Evolutionary conservation across 2,888 invertebrate genomes (phyloP).

Genomic region (Acrobasis repandana): DNA sequence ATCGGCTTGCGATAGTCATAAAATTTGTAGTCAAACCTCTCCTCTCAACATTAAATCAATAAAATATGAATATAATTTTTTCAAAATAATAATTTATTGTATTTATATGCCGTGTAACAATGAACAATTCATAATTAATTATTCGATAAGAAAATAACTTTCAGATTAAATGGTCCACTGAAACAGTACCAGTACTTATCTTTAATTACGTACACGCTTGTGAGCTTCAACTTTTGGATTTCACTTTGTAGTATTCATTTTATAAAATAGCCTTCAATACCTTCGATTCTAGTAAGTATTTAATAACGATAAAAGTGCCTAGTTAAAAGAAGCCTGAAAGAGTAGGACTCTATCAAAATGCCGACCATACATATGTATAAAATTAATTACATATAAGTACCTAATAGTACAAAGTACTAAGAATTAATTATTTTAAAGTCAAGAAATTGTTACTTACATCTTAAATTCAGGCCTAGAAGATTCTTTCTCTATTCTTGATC

Average conservation of each 20-base stretch:
- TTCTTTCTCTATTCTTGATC: too few relatives aligned
- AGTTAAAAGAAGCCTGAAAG: too few relatives aligned
- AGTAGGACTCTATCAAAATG: too few relatives aligned
- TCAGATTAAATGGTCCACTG: slow-evolving; percentile 11
- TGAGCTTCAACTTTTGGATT: slow-evolving; percentile 38
- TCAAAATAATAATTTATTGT: neutral
- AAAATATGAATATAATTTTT: neutral
- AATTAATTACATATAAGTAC: too few relatives aligned
- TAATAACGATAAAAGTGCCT: too few relatives aligned
- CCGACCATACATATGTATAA: too few relatives aligned
- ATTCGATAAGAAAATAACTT: slow-evolving; percentile 9
- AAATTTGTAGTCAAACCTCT: neutral
- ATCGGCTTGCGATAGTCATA: too few relatives aligned
- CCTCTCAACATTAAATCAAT: neutral
- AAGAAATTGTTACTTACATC: too few relatives aligned
- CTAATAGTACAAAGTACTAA: too few relatives aligned
- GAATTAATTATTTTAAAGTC: too few relatives aligned
- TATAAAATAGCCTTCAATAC: neutral
- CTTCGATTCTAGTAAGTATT: neutral
- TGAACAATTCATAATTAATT: slow-evolving; percentile 11
- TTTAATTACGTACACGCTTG: slow-evolving; percentile 34
- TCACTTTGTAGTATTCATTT: slow-evolving; percentile 41
- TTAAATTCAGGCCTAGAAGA: too few relatives aligned
- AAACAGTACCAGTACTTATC: neutral
- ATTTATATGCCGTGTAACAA: neutral